These are phyloP conservation scores for Clunio marinus DNA, from an alignment of 2,888 invertebrate species.

Conservation along the genomic window DNA sequence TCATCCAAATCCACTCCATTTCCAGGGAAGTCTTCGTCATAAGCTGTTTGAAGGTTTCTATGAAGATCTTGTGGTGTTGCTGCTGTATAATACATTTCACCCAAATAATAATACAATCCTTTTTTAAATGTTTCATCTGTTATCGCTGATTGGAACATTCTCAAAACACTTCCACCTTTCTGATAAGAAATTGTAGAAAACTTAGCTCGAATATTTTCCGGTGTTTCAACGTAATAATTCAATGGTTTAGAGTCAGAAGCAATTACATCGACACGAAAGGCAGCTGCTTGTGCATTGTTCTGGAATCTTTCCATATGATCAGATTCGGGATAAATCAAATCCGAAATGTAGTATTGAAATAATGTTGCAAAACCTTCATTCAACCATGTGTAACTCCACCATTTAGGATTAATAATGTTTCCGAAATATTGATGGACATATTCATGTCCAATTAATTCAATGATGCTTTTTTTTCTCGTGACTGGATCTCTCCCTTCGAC, in stretches of 20 bases:
- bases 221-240: slow-evolving; percentile 54
- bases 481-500: background rate
- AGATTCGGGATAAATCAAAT: slow-evolving; percentile 50
- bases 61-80: background rate
- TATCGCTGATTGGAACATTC: background rate
- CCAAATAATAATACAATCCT: background rate
- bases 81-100: background rate
- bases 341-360: slow-evolving; percentile 61
- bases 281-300: slow-evolving; percentile 52
- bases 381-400: slow-evolving; percentile 64
- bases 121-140: background rate
- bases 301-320: slow-evolving; percentile 56
- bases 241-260: slow-evolving; percentile 52
- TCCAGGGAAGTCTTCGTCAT: background rate
- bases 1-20: background rate
- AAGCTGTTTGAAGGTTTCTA: background rate
- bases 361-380: slow-evolving; percentile 65
- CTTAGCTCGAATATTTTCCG: slow-evolving; percentile 53
- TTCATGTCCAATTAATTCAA: slow-evolving; percentile 53
- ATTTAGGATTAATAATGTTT: slow-evolving; percentile 59
- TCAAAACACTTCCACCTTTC: slow-evolving; percentile 53
- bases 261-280: slow-evolving; percentile 53
- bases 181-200: slow-evolving; percentile 60
- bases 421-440: slow-evolving; percentile 69
- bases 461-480: slow-evolving; percentile 47